Evolutionary conservation across 2,797 vertebrate genomes (phyloP), one percentile per base, ranked within the genome.

Genomic region (Coccyzus lansbergi): DNA sequence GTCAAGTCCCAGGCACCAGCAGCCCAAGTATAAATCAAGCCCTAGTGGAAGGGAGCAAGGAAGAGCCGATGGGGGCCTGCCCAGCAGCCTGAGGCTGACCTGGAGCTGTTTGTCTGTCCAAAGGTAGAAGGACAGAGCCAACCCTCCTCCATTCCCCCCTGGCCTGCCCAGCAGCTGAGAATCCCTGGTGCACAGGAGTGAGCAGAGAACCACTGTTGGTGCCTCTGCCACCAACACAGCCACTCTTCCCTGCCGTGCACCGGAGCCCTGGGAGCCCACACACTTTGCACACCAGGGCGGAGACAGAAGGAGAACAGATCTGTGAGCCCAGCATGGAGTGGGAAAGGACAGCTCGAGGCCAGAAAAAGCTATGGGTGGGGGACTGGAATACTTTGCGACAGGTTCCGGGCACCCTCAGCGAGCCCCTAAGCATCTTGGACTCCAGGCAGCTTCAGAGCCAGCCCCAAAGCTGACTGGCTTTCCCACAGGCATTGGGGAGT

Each of bases 391-490:
- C 83, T 94, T 86, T 74, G 86, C 64, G 55, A 86, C 13, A 84
- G 70, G 83, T 86, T 93, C 93, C 36, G 88, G 86, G 81, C 71
- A 88, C 38, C 87, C 60, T 84, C 51, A 10, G 70, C 3, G 51
- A 95, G 94, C 82, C 67, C 75, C 83, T 77, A 69, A 92, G 92
- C 86, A 93, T 82, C 92, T 72, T 69, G 10, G 19, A 82, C 65
- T 83, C 88, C 78, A 88, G 93, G 88, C 60, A 93, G 93, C 94
- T 96, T 95, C 88, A 92, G 88, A 97, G 77, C 82, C 97, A 95
- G 94, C 83, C 93, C 70, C 77, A 82, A 62, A 88, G 51, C 93
- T 48, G 92, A 77, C 56, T 18, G 79, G 93, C 87, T 86, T 51
- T 72, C 92, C 96, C 18, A 3, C 9, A 4, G 90, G 71, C 91